Evolutionary conservation across 2,888 invertebrate species (phyloP).

Genomic region (Ethmia dodecea): DNA sequence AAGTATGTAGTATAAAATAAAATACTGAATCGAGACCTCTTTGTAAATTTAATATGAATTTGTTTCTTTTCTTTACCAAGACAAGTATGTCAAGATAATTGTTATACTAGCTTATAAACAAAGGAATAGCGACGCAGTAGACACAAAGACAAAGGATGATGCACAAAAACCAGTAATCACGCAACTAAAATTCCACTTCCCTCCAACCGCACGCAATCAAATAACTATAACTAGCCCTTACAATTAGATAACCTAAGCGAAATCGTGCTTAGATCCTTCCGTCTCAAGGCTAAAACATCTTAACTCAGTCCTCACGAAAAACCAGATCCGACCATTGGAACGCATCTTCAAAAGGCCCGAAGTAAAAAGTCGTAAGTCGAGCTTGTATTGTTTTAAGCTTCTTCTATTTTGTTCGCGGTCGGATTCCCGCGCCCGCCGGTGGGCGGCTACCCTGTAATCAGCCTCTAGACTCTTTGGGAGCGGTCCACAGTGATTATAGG

Average conservation of each 20-base stretch:
- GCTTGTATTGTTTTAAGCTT: constrained; percentile 41
- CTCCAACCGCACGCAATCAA: constrained; percentile 36
- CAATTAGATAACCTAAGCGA: constrained; percentile 42
- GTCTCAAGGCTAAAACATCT: constrained; percentile 26
- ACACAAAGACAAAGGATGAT: constrained; percentile 24
- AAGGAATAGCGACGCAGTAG: constrained; percentile 13
- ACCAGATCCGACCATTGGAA: not conserved
- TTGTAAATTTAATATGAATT: too few species aligned
- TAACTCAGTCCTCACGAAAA: not conserved
- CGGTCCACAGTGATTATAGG: constrained; percentile 60
- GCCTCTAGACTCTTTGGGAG: constrained; percentile 41
- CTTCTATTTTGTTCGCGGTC: constrained; percentile 35
- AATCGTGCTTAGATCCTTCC: constrained; percentile 38
- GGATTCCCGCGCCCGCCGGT: constrained; percentile 41
- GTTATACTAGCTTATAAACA: constrained; percentile 7
- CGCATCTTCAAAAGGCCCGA: not conserved
- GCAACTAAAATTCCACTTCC: constrained; percentile 26
- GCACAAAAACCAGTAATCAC: constrained; percentile 30
- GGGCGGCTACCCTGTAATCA: constrained; percentile 73
- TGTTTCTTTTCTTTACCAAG: too few species aligned
- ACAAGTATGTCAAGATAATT: too few species aligned
- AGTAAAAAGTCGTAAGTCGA: constrained; percentile 22
- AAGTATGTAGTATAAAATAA: too few species aligned
- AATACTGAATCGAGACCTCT: too few species aligned
- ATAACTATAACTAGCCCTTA: constrained; percentile 35